phyloP scores from a whole-genome alignment of 2,888 invertebrate species.

The Brachyptera putata region DNA sequence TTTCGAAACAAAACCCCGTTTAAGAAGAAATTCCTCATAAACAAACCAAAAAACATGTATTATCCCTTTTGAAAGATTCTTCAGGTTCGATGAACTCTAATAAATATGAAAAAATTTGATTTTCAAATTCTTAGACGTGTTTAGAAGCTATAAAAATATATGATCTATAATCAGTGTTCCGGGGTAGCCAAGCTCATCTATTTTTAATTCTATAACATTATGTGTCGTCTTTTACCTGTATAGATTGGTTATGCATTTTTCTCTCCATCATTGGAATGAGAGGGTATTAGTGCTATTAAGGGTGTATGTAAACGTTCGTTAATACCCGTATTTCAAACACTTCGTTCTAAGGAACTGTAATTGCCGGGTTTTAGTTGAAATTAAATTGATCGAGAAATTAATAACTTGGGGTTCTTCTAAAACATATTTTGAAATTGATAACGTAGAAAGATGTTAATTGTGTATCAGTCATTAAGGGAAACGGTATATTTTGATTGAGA shows the following conservation, averaged over 20 bases:
- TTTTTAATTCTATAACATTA: constrained; percentile 13
- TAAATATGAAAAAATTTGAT: neutral
- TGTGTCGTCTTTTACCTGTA: neutral
- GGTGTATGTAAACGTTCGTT: constrained; percentile 12
- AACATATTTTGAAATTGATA: no score
- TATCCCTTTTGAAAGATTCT: neutral
- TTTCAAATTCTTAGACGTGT: constrained; percentile 9
- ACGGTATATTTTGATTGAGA: no score
- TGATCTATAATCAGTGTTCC: neutral
- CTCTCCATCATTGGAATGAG: constrained; percentile 7
- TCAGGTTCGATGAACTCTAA: constrained; percentile 4
- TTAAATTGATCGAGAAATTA: constrained; percentile 18
- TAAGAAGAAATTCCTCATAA: no score
- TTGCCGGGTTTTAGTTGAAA: neutral
- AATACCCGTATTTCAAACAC: constrained; percentile 17
- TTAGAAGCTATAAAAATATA: constrained; percentile 10
- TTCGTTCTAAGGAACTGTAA: neutral
- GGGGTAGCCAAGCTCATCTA: constrained; percentile 2
- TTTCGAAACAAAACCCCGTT: no score
- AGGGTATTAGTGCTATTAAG: constrained; percentile 9
- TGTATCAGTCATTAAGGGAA: no score
- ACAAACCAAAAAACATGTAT: neutral
- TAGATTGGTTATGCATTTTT: constrained; percentile 18
- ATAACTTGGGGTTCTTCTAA: no score
- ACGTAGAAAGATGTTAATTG: no score